phyloP scores from a whole-genome alignment of 2,113 vertebrate species.

The Neofelis nebulosa region DNA sequence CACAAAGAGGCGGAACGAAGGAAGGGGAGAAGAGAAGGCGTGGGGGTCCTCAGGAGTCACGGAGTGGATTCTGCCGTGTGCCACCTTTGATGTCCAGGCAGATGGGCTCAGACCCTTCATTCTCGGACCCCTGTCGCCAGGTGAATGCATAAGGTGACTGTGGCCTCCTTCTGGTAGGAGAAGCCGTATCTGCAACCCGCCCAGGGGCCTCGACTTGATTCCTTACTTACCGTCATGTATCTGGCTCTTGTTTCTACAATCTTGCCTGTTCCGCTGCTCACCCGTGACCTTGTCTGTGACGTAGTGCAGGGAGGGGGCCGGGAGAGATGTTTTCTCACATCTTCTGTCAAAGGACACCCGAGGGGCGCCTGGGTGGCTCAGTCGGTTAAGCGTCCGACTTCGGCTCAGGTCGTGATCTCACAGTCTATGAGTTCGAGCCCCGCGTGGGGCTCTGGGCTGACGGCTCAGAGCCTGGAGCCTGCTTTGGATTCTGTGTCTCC shows the following conservation, averaged over 20 bases:
- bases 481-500: too few relatives aligned
- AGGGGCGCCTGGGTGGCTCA: too few relatives aligned
- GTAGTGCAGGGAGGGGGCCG: fast-evolving
- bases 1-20: background rate
- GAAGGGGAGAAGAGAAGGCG: background rate
- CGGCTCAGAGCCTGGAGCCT: too few relatives aligned
- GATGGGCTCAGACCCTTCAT: background rate
- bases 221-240: background rate
- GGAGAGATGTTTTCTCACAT: too few relatives aligned
- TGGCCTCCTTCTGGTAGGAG: background rate
- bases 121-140: background rate
- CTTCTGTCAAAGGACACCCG: background rate
- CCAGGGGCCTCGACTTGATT: background rate
- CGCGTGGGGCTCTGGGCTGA: too few relatives aligned
- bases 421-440: too few relatives aligned
- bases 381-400: too few relatives aligned
- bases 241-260: background rate
- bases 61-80: background rate
- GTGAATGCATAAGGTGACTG: background rate
- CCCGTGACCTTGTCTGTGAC: background rate
- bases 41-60: background rate
- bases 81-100: background rate
- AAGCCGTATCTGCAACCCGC: fast-evolving
- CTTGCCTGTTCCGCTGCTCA: background rate
- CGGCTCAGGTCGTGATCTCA: fast-evolving